These are phyloP conservation scores for Ciconia boyciana DNA, from an alignment of 2,113 vertebrate species.

Conservation along the genomic window DNA sequence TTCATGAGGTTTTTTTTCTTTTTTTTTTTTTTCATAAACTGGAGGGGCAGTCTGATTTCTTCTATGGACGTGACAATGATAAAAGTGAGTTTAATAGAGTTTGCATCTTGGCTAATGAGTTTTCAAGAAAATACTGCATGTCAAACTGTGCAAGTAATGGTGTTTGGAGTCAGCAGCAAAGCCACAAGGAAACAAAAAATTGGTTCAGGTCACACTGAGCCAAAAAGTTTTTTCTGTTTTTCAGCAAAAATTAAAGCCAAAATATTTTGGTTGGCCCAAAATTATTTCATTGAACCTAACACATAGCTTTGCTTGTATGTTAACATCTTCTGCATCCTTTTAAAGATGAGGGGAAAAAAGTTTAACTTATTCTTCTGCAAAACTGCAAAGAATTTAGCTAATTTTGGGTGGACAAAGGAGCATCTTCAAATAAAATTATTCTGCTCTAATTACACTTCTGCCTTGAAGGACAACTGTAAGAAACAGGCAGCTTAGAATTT, in stretches of 20 bases:
- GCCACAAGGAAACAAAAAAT: slow-evolving; percentile 35
- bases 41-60: background rate
- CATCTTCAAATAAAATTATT: slow-evolving; percentile 3
- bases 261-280: background rate
- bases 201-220: background rate
- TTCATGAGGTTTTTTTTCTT: background rate
- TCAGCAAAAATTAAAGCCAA: slow-evolving; percentile 25
- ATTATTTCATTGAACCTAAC: background rate
- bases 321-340: background rate
- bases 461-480: background rate
- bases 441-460: background rate
- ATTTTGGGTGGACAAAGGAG: background rate
- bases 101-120: background rate
- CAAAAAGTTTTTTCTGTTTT: slow-evolving; percentile 2
- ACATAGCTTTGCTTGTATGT: background rate
- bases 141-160: slow-evolving; percentile 18
- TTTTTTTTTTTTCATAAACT: background rate
- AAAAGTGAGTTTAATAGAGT: slow-evolving; percentile 1
- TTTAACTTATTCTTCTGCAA: background rate
- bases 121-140: background rate
- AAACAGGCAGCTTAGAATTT: background rate
- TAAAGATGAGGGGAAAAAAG: background rate
- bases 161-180: slow-evolving; percentile 25
- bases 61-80: background rate
- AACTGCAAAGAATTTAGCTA: background rate